These are phyloP conservation scores for Megalops atlanticus DNA, from an alignment of 2,113 vertebrate genomes.

Conservation along the genomic window DNA sequence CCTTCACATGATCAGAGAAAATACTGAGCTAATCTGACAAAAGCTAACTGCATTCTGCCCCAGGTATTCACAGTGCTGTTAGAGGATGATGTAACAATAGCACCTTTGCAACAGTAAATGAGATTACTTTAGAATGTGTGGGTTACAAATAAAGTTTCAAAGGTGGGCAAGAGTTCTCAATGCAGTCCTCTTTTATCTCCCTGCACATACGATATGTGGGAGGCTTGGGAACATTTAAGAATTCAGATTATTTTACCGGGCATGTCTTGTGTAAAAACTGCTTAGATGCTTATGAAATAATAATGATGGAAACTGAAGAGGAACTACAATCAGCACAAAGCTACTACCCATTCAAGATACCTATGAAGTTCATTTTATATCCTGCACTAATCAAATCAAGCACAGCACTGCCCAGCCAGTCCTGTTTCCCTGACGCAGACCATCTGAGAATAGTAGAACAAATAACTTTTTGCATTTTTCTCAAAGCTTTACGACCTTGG, in stretches of 20 bases:
- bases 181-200: not conserved
- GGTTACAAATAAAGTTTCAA: not conserved
- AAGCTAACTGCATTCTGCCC: not conserved
- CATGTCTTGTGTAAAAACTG: not conserved
- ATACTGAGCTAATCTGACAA: not conserved
- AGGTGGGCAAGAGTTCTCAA: not conserved
- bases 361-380: slow-evolving; percentile 4
- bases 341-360: not conserved
- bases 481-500: not conserved
- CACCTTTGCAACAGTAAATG: not conserved
- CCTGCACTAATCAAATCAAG: slow-evolving; percentile 10
- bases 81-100: not conserved
- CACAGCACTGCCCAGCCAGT: not conserved
- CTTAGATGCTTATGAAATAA: not conserved
- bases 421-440: not conserved
- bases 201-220: slow-evolving; percentile 1
- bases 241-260: not conserved
- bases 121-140: no score
- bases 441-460: not conserved
- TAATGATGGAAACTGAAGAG: not conserved
- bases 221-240: not conserved
- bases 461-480: not conserved
- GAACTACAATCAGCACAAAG: not conserved
- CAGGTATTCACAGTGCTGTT: not conserved
- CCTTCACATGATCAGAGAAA: not conserved